These are phyloP conservation scores for Oedothorax gibbosus DNA, from an alignment of 1,140 invertebrate genomes.

Conservation along the genomic window DNA sequence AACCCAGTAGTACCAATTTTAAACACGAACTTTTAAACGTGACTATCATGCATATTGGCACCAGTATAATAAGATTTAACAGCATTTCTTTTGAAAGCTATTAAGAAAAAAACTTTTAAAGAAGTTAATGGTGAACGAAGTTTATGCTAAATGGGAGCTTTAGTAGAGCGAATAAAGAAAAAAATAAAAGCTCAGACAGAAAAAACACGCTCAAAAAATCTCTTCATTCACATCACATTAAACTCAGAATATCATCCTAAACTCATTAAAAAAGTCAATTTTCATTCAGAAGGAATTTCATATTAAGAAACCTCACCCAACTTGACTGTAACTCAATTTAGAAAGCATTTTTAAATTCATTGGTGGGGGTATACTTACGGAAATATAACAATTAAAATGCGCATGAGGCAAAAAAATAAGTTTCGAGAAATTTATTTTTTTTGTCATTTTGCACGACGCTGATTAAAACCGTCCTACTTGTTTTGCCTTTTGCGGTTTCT, in stretches of 20 bases:
- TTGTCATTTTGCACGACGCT: slow-evolving; percentile 7
- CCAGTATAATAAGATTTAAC: too few species aligned
- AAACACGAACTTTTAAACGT: too few species aligned
- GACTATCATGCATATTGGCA: too few species aligned
- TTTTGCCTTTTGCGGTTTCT: too few species aligned
- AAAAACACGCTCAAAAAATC: not conserved
- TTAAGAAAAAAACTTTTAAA: too few species aligned
- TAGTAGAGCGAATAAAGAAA: not conserved
- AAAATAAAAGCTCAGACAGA: not conserved
- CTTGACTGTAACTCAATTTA: slow-evolving; percentile 19
- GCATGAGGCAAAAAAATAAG: not conserved
- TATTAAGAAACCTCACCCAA: slow-evolving; percentile 12
- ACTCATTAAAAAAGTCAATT: slow-evolving; percentile 49
- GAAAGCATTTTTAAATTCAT: slow-evolving; percentile 44
- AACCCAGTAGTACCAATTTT: too few species aligned
- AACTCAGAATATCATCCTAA: slow-evolving; percentile 40
- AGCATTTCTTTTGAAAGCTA: too few species aligned
- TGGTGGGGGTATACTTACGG: slow-evolving; percentile 7
- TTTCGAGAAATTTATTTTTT: not conserved
- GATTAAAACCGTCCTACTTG: slow-evolving; percentile 8
- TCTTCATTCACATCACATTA: slow-evolving; percentile 45
- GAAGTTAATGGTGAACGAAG: too few species aligned
- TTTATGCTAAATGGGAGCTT: too few species aligned
- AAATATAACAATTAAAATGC: slow-evolving; percentile 41
- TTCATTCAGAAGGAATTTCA: slow-evolving; percentile 26